These are phyloP conservation scores for Aphis craccivora DNA, from an alignment of 1,140 invertebrate genomes.

Conservation along the genomic window DNA sequence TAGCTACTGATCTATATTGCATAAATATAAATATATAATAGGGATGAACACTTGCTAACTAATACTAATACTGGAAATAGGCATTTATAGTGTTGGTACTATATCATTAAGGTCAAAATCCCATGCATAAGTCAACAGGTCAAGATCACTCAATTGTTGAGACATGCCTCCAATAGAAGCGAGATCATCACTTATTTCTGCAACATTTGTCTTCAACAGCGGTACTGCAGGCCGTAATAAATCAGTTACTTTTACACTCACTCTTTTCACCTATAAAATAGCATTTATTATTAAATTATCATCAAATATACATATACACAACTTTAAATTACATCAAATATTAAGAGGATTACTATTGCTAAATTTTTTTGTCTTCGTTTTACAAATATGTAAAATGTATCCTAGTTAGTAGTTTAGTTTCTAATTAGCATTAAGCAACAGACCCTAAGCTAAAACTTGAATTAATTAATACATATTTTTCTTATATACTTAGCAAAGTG, in stretches of 20 bases:
- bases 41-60: not conserved
- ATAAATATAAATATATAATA: not conserved
- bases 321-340: too few species aligned
- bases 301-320: not conserved
- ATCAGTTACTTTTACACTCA: slow-evolving; percentile 53
- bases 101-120: slow-evolving; percentile 59
- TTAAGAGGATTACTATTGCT: too few species aligned
- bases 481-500: too few species aligned
- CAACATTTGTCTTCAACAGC: slow-evolving; percentile 57
- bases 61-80: slow-evolving; percentile 32
- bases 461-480: too few species aligned
- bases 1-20: not conserved
- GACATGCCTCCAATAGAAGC: slow-evolving; percentile 52
- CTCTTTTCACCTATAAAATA: slow-evolving; percentile 44
- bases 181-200: slow-evolving; percentile 61
- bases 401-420: too few species aligned
- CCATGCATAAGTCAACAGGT: slow-evolving; percentile 59
- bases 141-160: slow-evolving; percentile 59
- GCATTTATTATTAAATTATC: not conserved
- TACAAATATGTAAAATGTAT: too few species aligned
- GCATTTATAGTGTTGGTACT: slow-evolving; percentile 5
- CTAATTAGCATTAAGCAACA: too few species aligned
- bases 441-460: too few species aligned
- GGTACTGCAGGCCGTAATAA: slow-evolving; percentile 60
- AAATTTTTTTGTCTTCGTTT: too few species aligned